These are phyloP conservation scores for Nothocercus julius DNA, from an alignment of 2,113 vertebrate genomes.

Conservation along the genomic window DNA sequence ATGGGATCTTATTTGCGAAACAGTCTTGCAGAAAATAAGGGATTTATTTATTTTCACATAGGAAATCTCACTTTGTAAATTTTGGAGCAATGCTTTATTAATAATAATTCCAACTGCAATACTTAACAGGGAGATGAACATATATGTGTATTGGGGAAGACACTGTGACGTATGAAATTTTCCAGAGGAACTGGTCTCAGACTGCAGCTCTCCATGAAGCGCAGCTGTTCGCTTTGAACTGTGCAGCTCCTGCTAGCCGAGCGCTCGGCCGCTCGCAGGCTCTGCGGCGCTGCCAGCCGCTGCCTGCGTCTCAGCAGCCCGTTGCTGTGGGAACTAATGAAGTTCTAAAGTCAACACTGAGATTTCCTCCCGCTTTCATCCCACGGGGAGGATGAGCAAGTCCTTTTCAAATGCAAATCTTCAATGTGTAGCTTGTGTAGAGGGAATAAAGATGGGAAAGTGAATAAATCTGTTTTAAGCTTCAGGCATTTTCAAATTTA, in stretches of 20 bases:
- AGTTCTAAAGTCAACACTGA: slow-evolving; percentile 23
- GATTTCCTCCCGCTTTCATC: slow-evolving; percentile 32
- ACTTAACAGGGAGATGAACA: accelerated
- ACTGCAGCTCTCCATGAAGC: background rate
- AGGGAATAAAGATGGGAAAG: slow-evolving; percentile 10
- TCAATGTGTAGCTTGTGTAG: background rate
- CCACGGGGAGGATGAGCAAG: slow-evolving; percentile 25
- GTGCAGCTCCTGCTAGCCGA: background rate
- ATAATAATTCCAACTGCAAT: background rate
- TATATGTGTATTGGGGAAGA: background rate
- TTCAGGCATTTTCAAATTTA: slow-evolving; percentile 13
- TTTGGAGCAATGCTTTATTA: background rate
- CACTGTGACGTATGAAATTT: background rate
- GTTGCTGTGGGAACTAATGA: slow-evolving; percentile 37
- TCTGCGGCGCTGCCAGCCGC: background rate
- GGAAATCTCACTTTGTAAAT: background rate
- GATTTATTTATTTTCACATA: background rate
- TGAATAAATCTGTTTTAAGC: slow-evolving; percentile 12
- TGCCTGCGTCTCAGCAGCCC: background rate
- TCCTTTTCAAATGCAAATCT: slow-evolving; percentile 44
- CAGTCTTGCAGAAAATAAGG: background rate
- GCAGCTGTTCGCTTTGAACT: background rate
- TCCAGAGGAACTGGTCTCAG: accelerated
- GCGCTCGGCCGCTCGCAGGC: background rate
- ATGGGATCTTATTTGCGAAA: accelerated